A percentile compares a stretch with the other conserved stretches of the same genome.
Evolutionary conservation across 2,888 invertebrate species (phyloP).

Genomic region (Helleia helle): DNA sequence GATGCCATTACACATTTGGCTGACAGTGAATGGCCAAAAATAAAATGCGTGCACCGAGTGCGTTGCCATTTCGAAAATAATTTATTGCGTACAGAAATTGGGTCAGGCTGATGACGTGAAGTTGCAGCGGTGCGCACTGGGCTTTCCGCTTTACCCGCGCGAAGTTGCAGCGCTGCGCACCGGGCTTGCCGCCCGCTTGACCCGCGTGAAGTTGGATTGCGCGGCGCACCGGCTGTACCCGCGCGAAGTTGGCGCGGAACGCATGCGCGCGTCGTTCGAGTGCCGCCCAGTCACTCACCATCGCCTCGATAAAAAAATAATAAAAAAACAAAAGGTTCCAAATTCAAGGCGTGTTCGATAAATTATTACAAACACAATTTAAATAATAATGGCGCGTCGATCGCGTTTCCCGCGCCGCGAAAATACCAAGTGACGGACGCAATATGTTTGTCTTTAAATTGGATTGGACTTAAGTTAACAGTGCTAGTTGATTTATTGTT

Average conservation of each 20-base stretch:
- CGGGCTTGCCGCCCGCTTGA: too few species aligned
- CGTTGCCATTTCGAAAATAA: slow-evolving; percentile 66
- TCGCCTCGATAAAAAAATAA: slow-evolving; percentile 22
- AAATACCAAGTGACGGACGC: slow-evolving; percentile 10
- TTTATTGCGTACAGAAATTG: slow-evolving; percentile 49
- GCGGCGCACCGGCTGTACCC: slow-evolving; percentile 16
- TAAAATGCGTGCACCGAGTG: slow-evolving; percentile 35
- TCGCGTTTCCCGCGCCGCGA: slow-evolving; percentile 10
- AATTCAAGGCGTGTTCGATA: slow-evolving; percentile 20
- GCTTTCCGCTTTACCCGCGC: slow-evolving; percentile 11
- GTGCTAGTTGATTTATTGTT: slow-evolving; percentile 22
- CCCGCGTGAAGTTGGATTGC: slow-evolving; percentile 34
- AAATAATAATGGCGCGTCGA: slow-evolving; percentile 18
- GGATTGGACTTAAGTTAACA: slow-evolving; percentile 19
- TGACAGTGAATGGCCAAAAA: slow-evolving; percentile 2
- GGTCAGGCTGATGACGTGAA: slow-evolving; percentile 44
- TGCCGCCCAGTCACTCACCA: slow-evolving; percentile 25
- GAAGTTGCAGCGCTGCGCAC: slow-evolving; percentile 15
- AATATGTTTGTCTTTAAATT: slow-evolving; percentile 17
- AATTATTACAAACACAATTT: neutral
- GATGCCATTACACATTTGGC: neutral
- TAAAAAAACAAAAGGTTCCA: slow-evolving; percentile 22
- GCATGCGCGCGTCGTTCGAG: slow-evolving; percentile 33
- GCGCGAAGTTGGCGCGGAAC: slow-evolving; percentile 20
- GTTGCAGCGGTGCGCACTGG: slow-evolving; percentile 22